Evolutionary conservation across 2,888 invertebrate genomes (phyloP).

Genomic region (Minunthozetes semirufus): DNA sequence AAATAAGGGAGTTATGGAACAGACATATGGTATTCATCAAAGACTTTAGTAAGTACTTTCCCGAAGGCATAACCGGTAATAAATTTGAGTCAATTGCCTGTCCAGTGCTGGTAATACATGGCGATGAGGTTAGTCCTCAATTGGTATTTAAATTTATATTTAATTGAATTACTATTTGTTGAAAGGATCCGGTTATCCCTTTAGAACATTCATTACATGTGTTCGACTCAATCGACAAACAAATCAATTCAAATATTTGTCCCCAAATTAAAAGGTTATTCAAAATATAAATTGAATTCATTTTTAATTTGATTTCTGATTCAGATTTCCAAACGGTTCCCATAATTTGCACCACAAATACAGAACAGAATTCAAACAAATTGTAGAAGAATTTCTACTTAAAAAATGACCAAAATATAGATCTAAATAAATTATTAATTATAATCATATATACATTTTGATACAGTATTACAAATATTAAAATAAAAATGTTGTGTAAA

Average conservation of each 20-base stretch:
- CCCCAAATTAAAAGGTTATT: too few species aligned
- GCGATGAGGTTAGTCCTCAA: slow-evolving; percentile 2
- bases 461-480: too few species aligned
- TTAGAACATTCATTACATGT: too few species aligned
- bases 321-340: slow-evolving; percentile 27
- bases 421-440: too few species aligned
- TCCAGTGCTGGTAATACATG: slow-evolving; percentile 1
- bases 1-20: neutral
- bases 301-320: neutral
- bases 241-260: too few species aligned
- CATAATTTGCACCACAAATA: slow-evolving; percentile 34
- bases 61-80: neutral
- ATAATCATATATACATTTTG: too few species aligned
- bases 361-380: slow-evolving; percentile 6
- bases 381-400: neutral
- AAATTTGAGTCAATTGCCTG: neutral
- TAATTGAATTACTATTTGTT: too few species aligned
- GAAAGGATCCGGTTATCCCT: too few species aligned
- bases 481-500: too few species aligned
- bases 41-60: neutral
- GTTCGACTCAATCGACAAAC: too few species aligned
- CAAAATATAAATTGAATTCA: neutral
- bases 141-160: too few species aligned
- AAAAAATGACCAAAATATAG: neutral
- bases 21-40: neutral